A percentile compares a stretch with the other conserved stretches of the same genome.
Evolutionary conservation across 2,888 invertebrate genomes (phyloP).

Genomic region (Metacarcinus magister): DNA sequence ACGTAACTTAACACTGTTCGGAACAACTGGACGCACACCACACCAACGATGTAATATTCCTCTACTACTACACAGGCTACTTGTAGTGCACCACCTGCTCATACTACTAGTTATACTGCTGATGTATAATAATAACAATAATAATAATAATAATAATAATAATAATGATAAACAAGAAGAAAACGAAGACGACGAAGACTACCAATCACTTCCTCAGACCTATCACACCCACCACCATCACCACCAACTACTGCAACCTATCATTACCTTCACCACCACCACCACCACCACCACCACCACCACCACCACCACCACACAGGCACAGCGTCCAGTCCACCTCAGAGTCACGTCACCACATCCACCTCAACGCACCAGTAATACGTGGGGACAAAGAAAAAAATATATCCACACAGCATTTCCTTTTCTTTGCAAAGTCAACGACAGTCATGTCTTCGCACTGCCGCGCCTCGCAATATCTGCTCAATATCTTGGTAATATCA

Average conservation of each 20-base stretch:
- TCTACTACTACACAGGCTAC: not conserved
- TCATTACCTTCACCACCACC: not conserved
- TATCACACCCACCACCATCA: not conserved
- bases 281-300: not conserved
- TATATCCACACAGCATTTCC: not conserved
- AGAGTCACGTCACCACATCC: not conserved
- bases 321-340: too few species aligned
- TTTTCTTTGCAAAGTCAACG: conserved; percentile 16
- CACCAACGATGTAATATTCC: too few species aligned
- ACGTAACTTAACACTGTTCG: not conserved
- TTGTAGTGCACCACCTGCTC: not conserved
- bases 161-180: not conserved
- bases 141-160: not conserved
- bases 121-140: too few species aligned
- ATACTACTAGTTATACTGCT: not conserved
- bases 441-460: not conserved
- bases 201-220: not conserved
- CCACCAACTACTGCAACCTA: not conserved
- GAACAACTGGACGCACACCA: not conserved
- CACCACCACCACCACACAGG: not conserved
- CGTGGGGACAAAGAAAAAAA: not conserved
- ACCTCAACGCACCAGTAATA: not conserved
- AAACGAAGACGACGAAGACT: not conserved
- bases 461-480: not conserved
- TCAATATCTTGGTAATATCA: not conserved